These are phyloP conservation scores for Vesta saturnalis DNA, from an alignment of 2,888 invertebrate genomes.

Conservation along the genomic window DNA sequence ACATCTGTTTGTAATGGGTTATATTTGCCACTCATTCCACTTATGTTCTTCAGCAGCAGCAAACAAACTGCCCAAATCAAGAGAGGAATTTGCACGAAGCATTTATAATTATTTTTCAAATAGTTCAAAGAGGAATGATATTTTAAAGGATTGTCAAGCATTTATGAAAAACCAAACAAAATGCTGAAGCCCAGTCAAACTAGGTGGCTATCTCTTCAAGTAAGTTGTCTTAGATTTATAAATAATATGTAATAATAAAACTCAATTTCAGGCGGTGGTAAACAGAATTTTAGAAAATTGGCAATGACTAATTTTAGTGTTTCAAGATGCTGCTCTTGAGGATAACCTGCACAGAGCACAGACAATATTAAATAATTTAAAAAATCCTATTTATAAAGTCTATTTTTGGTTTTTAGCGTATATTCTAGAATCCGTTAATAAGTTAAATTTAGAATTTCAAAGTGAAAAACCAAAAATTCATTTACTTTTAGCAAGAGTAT, in stretches of 20 bases:
- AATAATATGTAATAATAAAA: slow-evolving; percentile 1
- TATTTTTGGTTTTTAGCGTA: slow-evolving; percentile 3
- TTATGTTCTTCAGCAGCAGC: slow-evolving; percentile 5
- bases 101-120: slow-evolving; percentile 5
- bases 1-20: slow-evolving; percentile 3
- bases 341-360: not conserved
- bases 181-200: slow-evolving; percentile 5
- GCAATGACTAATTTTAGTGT: not conserved
- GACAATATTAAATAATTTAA: not conserved
- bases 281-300: slow-evolving; percentile 3
- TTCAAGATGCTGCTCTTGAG: not conserved
- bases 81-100: not conserved
- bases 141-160: not conserved
- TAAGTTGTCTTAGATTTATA: not conserved
- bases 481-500: not conserved
- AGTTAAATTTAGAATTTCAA: slow-evolving; percentile 31
- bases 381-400: not conserved
- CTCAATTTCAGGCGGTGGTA: not conserved
- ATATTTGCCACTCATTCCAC: not conserved
- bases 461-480: slow-evolving; percentile 29
- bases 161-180: not conserved
- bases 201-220: slow-evolving; percentile 4
- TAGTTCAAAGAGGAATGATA: slow-evolving; percentile 1
- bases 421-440: slow-evolving; percentile 22
- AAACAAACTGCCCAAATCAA: slow-evolving; percentile 3